These are phyloP conservation scores for Helicoverpa assulta DNA, from an alignment of 2,888 invertebrate species.

Conservation along the genomic window DNA sequence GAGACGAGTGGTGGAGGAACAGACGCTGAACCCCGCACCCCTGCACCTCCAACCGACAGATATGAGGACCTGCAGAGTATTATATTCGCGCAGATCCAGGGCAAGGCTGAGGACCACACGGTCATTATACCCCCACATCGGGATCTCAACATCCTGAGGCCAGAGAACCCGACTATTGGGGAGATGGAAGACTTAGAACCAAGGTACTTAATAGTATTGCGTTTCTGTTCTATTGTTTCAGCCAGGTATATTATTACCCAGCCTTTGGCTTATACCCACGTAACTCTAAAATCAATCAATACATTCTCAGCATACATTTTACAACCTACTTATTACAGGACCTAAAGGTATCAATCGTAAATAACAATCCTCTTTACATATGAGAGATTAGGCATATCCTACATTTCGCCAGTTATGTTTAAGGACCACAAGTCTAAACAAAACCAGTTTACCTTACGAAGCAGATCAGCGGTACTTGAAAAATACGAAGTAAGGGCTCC, in stretches of 20 bases:
- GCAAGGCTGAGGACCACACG: slow-evolving; percentile 88
- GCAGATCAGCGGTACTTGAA: not conserved
- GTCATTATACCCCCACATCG: slow-evolving; percentile 87
- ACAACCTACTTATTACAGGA: no score
- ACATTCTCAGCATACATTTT: no score
- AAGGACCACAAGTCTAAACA: not conserved
- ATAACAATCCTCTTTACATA: no score
- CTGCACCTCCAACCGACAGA: slow-evolving; percentile 89
- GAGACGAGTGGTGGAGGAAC: slow-evolving; percentile 80
- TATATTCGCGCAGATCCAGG: slow-evolving; percentile 86
- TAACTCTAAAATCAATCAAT: no score
- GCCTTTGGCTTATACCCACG: no score
- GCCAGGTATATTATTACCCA: no score
- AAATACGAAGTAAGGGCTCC: not conserved
- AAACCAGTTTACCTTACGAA: not conserved
- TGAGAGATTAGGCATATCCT: not conserved
- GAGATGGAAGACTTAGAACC: slow-evolving; percentile 91
- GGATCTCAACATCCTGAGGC: slow-evolving; percentile 88
- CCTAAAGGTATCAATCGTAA: no score
- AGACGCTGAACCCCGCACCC: slow-evolving; percentile 77
- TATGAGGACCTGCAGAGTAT: slow-evolving; percentile 91
- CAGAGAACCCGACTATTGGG: slow-evolving; percentile 93
- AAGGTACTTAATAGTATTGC: slow-evolving; percentile 81
- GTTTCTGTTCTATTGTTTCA: not conserved
- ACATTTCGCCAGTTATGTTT: not conserved